Evolutionary conservation across 2,888 invertebrate genomes (phyloP), one percentile per base, ranked within the genome.

Genomic region (Eueremaeus valkanovi): DNA sequence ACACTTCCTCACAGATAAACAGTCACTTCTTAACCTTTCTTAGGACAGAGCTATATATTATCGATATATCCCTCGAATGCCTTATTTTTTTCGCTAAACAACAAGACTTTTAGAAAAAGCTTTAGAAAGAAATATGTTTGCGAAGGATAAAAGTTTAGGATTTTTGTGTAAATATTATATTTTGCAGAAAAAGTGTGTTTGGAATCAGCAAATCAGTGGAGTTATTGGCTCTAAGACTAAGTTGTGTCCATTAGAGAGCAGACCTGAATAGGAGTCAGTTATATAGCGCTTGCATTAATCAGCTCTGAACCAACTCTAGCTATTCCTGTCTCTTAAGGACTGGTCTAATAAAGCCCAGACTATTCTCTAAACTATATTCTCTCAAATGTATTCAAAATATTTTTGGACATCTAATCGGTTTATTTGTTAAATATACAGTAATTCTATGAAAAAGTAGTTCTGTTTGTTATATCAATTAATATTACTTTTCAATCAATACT

Each of bases 141-240:
- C 27, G 29, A 21, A 24, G 5, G 27, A 24, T 29, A 33, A 61
- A 61, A 58, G 31, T 6, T 61, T 21, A 9, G 13, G 24, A 61
- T 61, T 61, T 61, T 61, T 61, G 61, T 61, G 61, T 61, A 61
- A 61, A 61, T 61, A 61, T 61, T 61, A 33, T 33, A 61, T 61
- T 61, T 33, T 61, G 31, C 31, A 6, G 3, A 51, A 51, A 61
- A 61, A 61, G 18, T 29, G 61, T 61, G 61, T 61, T 61, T 31
- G 16, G 61, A 61, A 24, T 29, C 33, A 55, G 9, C 55, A 55
- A 55, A 55, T 27, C 55, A 55, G 16, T 55, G 24, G 55, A 55
- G 11, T 55, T 27, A 55, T 9, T 55, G 21, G 18, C n/a, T 51
- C 21, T 21, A 21, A 21, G 6, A 8, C 6, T 51, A 51, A 2